Percentiles rank a stretch among this genome's conserved stretches.
phyloP scores from a whole-genome alignment of 2,888 invertebrate genomes.

The Beris chalybata region DNA sequence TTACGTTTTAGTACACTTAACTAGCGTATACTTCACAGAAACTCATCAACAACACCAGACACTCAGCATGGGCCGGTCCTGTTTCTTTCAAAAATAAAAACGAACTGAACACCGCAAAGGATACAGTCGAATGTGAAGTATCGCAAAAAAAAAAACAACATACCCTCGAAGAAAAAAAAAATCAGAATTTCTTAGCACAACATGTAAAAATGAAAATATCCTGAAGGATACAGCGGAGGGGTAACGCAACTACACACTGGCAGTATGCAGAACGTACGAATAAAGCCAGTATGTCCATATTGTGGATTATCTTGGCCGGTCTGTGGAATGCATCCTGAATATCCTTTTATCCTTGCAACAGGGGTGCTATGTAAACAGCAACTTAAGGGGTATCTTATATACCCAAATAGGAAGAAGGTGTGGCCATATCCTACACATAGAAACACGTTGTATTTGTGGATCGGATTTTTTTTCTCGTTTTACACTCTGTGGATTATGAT shows the following conservation, averaged over 20 bases:
- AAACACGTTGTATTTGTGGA: constrained; percentile 33
- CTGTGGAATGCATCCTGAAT: constrained; percentile 22
- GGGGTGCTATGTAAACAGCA: constrained; percentile 10
- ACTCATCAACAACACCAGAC: background rate
- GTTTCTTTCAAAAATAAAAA: constrained; percentile 55
- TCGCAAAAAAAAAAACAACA: constrained; percentile 11
- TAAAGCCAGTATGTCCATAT: background rate
- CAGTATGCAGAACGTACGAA: background rate
- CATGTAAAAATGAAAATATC: constrained; percentile 19
- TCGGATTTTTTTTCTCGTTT: constrained; percentile 25
- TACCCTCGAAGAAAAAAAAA: constrained; percentile 6
- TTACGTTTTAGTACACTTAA: too few species aligned
- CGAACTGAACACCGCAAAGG: constrained; percentile 29
- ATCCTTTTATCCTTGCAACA: constrained; percentile 7
- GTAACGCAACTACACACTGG: background rate
- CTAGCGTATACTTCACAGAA: too few species aligned
- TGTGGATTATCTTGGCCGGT: constrained; percentile 21
- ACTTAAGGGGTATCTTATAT: constrained; percentile 14
- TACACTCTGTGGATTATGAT: constrained; percentile 36
- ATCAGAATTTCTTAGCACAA: background rate
- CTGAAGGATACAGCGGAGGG: background rate
- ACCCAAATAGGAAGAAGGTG: constrained; percentile 32
- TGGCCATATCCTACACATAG: constrained; percentile 31
- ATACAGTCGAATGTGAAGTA: constrained; percentile 31
- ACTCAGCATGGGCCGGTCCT: constrained; percentile 45